Conservation (phyloP, 1,140 invertebrate genomes). For the Halesus radiatus region DNA sequence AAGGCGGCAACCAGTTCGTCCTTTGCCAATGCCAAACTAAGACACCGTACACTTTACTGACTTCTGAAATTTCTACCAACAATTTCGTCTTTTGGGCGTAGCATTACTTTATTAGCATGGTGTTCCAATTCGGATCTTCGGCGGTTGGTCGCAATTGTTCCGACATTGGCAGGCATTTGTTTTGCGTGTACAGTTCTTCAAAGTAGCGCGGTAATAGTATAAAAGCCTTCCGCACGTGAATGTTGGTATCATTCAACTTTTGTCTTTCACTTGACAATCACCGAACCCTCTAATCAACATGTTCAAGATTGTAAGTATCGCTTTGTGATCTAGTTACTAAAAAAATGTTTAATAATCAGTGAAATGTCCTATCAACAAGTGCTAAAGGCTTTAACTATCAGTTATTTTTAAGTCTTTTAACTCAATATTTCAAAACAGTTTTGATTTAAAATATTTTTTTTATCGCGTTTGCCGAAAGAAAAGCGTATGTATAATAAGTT, state of each 20-base stretch:
- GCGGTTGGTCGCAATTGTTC: conserved; percentile 20
- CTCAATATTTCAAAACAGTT: too few relatives aligned
- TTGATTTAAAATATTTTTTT: too few relatives aligned
- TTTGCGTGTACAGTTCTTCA: neutral
- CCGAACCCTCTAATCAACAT: conserved; percentile 49
- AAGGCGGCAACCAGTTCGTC: conserved; percentile 32
- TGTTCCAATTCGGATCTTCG: conserved; percentile 2
- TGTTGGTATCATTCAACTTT: conserved; percentile 44
- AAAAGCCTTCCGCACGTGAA: conserved; percentile 32
- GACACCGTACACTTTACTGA: too few relatives aligned
- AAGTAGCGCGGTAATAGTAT: conserved; percentile 22
- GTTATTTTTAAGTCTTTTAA: too few relatives aligned
- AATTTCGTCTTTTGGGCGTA: too few relatives aligned
- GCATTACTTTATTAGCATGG: neutral
- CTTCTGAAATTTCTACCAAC: too few relatives aligned
- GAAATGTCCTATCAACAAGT: too few relatives aligned
- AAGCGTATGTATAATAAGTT: too few relatives aligned
- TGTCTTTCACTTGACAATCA: conserved; percentile 44
- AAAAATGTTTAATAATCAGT: too few relatives aligned
- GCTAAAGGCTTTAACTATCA: too few relatives aligned
- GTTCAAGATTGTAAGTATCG: conserved; percentile 59
- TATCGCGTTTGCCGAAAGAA: too few relatives aligned
- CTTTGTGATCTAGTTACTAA: too few relatives aligned
- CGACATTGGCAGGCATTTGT: conserved; percentile 2
- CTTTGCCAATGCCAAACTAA: neutral